These are phyloP conservation scores for Calephelis virginiensis DNA, from an alignment of 1,140 invertebrate species.

Conservation along the genomic window DNA sequence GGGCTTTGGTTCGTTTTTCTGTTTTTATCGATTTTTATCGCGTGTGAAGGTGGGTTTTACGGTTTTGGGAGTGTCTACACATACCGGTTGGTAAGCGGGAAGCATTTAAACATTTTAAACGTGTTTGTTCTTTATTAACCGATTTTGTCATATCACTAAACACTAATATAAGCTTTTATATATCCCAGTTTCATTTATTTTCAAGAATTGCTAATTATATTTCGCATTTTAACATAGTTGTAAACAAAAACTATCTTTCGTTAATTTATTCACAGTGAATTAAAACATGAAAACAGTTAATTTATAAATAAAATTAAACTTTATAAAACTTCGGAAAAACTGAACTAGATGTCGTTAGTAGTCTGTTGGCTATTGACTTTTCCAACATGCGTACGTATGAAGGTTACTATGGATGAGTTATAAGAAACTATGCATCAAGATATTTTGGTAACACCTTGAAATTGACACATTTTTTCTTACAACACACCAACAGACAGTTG, in stretches of 20 bases:
- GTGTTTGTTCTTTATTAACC: not conserved
- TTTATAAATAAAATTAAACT: not conserved
- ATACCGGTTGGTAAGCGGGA: conserved; percentile 49
- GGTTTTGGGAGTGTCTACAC: conserved; percentile 44
- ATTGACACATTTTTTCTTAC: conserved; percentile 27
- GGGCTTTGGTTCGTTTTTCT: conserved; percentile 31
- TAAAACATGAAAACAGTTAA: not conserved
- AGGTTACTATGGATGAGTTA: conserved; percentile 32
- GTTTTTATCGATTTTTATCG: conserved; percentile 38
- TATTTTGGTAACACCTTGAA: conserved; percentile 36
- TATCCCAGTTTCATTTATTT: too few species aligned
- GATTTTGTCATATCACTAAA: not conserved
- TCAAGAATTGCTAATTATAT: too few species aligned
- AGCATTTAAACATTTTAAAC: conserved; percentile 19
- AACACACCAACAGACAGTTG: not conserved
- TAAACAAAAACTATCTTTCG: too few species aligned
- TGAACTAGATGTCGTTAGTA: conserved; percentile 50
- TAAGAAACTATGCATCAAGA: conserved; percentile 27
- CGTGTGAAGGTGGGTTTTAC: conserved; percentile 40
- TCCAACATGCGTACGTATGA: conserved; percentile 37
- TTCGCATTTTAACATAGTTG: too few species aligned
- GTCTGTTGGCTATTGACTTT: conserved; percentile 45
- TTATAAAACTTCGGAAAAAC: conserved; percentile 29
- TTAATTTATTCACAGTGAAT: not conserved
- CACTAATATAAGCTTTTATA: too few species aligned